Base-by-base conservation (phyloP, 2,113 vertebrate species). In the Ivindomyrus marchei region DNA sequence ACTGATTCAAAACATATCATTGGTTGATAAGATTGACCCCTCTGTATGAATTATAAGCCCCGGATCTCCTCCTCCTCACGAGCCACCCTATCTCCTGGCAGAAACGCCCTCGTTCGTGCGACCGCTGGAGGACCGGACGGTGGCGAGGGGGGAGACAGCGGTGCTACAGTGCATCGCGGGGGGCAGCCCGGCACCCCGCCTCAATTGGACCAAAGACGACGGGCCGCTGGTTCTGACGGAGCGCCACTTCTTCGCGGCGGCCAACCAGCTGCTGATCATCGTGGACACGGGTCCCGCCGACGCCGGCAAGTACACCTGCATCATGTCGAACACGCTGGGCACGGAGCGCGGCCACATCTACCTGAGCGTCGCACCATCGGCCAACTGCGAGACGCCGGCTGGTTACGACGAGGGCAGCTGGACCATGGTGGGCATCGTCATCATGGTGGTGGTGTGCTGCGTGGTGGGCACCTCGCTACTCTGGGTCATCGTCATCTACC, bases 401-500 rank as follows among this genome's bases (percentile, higher is more conserved):
- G 96, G 2, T 92, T 94, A 21, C 94, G 92, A 91, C 95, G 95
- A 94, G 52, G 80, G 66, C 1, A 95, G 94, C 92, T 95, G 95
- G 0, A 94, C 96, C 94, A 97, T 97, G 0, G 95, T 98, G 56
- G 98, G 98, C 56, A 97, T 99, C 94, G 97, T 99, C 87, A 97
- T 97, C 93, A 99, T 99, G 0, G 97, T 98, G 0, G 98, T 99
- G 92, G 98, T 99, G 53, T 98, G 97, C 17, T 99, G 98, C 86
- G 97, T 99, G 0, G 98, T 99, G 77, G 95, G 97, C 90, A 99
- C 98, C 0, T 99, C 98, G 0, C 95, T 99, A 52, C 98, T 99
- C 90, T 99, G 98, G 98, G 98, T 99, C 90, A 99, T 98, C 95
- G 98, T 99, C 94, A 99, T 99, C 94, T 99, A 99, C 94, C 98